These are phyloP conservation scores for Thalassaphorura encarpata DNA, from an alignment of 1,140 invertebrate species.

Conservation along the genomic window DNA sequence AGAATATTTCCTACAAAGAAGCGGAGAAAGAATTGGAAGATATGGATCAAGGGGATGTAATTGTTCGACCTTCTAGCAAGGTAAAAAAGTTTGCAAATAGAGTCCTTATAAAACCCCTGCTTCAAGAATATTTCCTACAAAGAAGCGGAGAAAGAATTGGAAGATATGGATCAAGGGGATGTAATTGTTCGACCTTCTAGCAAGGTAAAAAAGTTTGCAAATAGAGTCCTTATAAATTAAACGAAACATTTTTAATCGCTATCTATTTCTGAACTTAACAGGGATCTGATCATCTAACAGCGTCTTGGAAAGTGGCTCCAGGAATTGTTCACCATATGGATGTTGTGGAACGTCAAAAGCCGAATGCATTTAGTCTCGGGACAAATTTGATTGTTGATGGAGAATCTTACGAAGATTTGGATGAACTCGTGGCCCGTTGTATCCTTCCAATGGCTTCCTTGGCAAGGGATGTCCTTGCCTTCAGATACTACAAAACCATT, in stretches of 20 bases:
- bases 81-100: slow-evolving; percentile 35
- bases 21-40: slow-evolving; percentile 79
- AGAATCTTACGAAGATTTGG: slow-evolving; percentile 93
- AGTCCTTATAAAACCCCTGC: not conserved
- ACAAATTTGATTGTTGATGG: slow-evolving; percentile 71
- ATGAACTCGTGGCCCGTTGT: slow-evolving; percentile 95
- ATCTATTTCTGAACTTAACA: slow-evolving; percentile 34
- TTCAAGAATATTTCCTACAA: slow-evolving; percentile 95
- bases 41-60: slow-evolving; percentile 95
- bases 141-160: slow-evolving; percentile 83
- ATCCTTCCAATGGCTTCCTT: slow-evolving; percentile 79
- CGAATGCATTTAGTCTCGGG: slow-evolving; percentile 91
- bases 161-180: slow-evolving; percentile 91
- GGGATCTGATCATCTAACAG: slow-evolving; percentile 88
- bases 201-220: slow-evolving; percentile 52
- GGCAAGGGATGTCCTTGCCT: slow-evolving; percentile 78
- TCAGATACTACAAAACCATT: slow-evolving; percentile 75
- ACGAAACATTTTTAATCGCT: not conserved
- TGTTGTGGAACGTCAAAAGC: slow-evolving; percentile 89
- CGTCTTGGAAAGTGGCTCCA: slow-evolving; percentile 96
- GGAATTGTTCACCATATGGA: slow-evolving; percentile 93
- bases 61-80: slow-evolving; percentile 92
- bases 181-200: slow-evolving; percentile 92
- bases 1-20: slow-evolving; percentile 90
- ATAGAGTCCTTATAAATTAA: not conserved